Percentiles rank a stretch among this genome's conserved stretches.
These are phyloP conservation scores for Villa cingulata DNA, from an alignment of 2,888 invertebrate species.

Conservation along the genomic window DNA sequence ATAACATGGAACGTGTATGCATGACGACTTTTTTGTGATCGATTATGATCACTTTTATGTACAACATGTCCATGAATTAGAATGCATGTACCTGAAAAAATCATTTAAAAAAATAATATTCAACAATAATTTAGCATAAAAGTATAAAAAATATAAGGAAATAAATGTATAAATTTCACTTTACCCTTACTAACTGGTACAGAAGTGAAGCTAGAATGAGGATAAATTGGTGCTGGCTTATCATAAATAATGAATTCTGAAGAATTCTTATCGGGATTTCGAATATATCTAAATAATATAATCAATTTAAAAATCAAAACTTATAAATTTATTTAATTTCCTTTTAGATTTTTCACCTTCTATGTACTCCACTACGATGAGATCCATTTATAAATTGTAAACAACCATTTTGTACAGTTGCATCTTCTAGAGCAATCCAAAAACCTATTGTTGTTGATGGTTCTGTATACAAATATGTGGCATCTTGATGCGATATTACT, in stretches of 20 bases:
- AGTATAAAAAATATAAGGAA: neutral
- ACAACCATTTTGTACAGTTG: slow-evolving; percentile 86
- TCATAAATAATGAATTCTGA: slow-evolving; percentile 53
- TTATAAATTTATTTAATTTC: neutral
- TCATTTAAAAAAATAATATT: slow-evolving; percentile 1
- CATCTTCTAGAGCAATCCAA: slow-evolving; percentile 94
- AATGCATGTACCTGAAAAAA: slow-evolving; percentile 60
- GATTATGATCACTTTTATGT: slow-evolving; percentile 81
- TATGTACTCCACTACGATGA: slow-evolving; percentile 69
- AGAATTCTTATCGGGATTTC: slow-evolving; percentile 53
- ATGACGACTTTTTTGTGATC: slow-evolving; percentile 68
- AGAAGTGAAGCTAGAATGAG: slow-evolving; percentile 58
- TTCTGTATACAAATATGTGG: slow-evolving; percentile 73
- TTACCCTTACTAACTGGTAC: slow-evolving; percentile 74
- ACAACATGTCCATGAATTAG: slow-evolving; percentile 87
- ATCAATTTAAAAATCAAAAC: too few relatives aligned
- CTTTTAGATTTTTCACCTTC: slow-evolving; percentile 35
- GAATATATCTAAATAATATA: slow-evolving; percentile 36
- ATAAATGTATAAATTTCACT: neutral
- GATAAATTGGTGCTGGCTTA: slow-evolving; percentile 52
- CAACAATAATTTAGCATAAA: neutral
- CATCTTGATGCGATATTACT: slow-evolving; percentile 75
- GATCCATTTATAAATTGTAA: slow-evolving; percentile 86
- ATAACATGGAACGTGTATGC: slow-evolving; percentile 93
- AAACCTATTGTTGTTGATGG: slow-evolving; percentile 73